phyloP scores from a whole-genome alignment of 2,797 vertebrate genomes.

The Pyrocephalus nanus region DNA sequence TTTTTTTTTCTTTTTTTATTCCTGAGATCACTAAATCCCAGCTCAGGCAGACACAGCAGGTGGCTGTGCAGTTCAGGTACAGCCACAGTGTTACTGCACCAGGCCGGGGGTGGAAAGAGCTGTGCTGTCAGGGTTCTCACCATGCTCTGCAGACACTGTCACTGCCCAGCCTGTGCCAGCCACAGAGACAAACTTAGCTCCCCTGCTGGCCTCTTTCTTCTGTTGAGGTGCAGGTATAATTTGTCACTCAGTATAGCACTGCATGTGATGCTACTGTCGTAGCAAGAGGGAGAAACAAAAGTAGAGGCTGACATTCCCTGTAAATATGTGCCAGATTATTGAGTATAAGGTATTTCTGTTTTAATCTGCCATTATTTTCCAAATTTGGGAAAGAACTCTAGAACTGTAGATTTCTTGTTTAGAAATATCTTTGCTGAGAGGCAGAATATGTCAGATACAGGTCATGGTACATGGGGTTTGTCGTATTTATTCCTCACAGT shows the following conservation, averaged over 20 bases:
- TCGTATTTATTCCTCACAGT: not conserved
- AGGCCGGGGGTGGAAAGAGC: not conserved
- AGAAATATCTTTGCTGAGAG: not conserved
- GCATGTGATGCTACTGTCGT: fast-evolving
- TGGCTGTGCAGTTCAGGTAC: not conserved
- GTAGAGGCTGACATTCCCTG: not conserved
- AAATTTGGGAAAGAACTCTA: not conserved
- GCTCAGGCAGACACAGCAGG: not conserved
- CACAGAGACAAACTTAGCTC: not conserved
- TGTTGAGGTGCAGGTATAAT: not conserved
- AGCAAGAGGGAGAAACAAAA: not conserved
- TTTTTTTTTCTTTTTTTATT: not conserved
- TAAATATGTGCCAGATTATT: not conserved
- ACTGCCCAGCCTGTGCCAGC: not conserved
- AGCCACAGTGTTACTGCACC: fast-evolving
- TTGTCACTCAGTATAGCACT: not conserved
- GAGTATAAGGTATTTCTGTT: not conserved
- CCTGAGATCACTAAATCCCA: not conserved
- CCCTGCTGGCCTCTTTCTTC: not conserved
- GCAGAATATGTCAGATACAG: not conserved
- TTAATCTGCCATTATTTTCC: not conserved
- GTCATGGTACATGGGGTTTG: not conserved
- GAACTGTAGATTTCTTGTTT: not conserved
- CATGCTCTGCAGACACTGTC: not conserved
- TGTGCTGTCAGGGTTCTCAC: not conserved